Evolutionary conservation across 2,888 invertebrate species (phyloP), one percentile per base, ranked within the genome.

Genomic region (Leuctra nigra): DNA sequence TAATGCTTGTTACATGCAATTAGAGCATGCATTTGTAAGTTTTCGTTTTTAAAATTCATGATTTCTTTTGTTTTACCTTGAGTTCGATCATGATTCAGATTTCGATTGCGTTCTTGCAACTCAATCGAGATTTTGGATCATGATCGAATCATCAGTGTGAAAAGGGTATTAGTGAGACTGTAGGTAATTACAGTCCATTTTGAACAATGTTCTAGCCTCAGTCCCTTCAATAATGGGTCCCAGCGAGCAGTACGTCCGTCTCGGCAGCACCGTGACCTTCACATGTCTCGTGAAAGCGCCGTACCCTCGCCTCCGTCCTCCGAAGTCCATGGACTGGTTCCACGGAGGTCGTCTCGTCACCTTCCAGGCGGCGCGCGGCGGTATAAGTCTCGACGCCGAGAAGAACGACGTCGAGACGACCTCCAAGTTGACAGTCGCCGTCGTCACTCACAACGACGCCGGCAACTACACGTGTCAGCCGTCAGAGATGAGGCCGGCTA

Each of bases 401-500:
- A 65, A 65, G 54, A 79, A 79, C 61, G 74, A 79, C 64, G 75
- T 76, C 53, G 74, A 75, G 63, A 77, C 80, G 54, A 73, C 77
- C 61, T 81, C 83, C 69, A 77, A 78, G 66, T 72, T 81, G 63
- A 79, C 80, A 66, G 75, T 86, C 68, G 72, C 80, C 65, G 69
- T 75, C 66, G 79, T 83, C 67, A 75, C 76, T 61, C 64, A 72
- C 60, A 67, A 70, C 65, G 82, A 79, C 68, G 72, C 75, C 55
- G 78, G 80, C 18, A 71, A 77, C 70, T 86, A 86, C 72, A 83
- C 84, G 58, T 86, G 86, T 67, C 75, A 79, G 54, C 78, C 84
- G 50, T 76, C 79, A 64, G 77, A 80, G 23, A 75, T 77, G 24
- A 72, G 79, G 53, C 74, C 77, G 24, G 79, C 80, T 57, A 75